phyloP scores from a whole-genome alignment of 2,797 vertebrate genomes.

The Tapera naevia region DNA sequence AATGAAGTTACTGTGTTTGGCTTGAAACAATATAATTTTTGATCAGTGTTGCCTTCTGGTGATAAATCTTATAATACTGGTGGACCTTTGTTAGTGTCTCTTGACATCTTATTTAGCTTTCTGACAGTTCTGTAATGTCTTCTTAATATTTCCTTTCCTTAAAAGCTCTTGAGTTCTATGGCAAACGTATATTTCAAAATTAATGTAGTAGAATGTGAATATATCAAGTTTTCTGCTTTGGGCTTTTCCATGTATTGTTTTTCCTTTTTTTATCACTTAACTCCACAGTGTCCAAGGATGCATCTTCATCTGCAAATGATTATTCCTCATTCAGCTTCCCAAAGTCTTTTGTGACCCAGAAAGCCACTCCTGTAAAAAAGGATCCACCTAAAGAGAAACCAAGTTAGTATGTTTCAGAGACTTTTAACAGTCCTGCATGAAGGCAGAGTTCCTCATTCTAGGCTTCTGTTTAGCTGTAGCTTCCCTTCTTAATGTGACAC shows the following conservation, averaged over 20 bases:
- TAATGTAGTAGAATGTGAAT: background rate
- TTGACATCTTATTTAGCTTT: background rate
- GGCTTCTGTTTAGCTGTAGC: background rate
- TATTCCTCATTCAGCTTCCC: slow-evolving; percentile 57
- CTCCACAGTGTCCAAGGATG: slow-evolving; percentile 67
- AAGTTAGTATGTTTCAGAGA: slow-evolving; percentile 70
- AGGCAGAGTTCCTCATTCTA: background rate
- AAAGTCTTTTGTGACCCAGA: slow-evolving; percentile 54
- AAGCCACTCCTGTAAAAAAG: slow-evolving; percentile 72
- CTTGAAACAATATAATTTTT: background rate
- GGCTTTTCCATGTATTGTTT: background rate
- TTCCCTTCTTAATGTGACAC: background rate
- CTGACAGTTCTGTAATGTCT: background rate
- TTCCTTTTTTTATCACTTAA: background rate
- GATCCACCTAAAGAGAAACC: slow-evolving; percentile 84
- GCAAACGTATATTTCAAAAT: background rate
- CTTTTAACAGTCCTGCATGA: background rate
- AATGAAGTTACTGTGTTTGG: background rate
- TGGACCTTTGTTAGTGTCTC: background rate
- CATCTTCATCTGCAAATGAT: background rate
- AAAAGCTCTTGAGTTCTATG: background rate
- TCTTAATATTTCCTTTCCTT: background rate
- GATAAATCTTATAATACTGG: background rate
- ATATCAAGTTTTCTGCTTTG: background rate
- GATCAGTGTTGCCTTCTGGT: background rate